Conservation (phyloP, 1,140 invertebrate genomes). For the Halesus radiatus region DNA sequence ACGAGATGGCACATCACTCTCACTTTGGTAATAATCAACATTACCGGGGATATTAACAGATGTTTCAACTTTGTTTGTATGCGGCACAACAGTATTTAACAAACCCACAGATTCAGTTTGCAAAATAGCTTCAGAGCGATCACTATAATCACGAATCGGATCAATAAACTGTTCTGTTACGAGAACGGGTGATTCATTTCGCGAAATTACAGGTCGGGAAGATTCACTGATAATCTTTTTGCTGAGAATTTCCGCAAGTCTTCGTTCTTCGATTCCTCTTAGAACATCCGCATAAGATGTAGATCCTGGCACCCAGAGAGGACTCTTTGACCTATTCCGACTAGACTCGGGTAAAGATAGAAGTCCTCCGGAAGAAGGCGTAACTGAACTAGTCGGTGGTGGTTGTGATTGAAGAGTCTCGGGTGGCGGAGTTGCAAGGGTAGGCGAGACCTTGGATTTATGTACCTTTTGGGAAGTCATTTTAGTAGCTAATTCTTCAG, state of each 20-base stretch:
- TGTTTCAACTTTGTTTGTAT: not conserved
- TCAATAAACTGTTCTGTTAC: slow-evolving; percentile 23
- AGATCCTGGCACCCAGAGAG: slow-evolving; percentile 80
- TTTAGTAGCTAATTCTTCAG: not conserved
- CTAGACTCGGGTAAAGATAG: slow-evolving; percentile 59
- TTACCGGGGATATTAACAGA: not conserved
- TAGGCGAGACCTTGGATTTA: not conserved
- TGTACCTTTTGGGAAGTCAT: slow-evolving; percentile 10
- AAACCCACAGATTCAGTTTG: not conserved
- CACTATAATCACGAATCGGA: slow-evolving; percentile 19
- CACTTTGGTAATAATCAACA: slow-evolving; percentile 4
- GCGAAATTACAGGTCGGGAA: slow-evolving; percentile 39
- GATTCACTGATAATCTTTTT: slow-evolving; percentile 40
- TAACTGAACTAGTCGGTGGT: not conserved
- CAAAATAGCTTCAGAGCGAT: not conserved
- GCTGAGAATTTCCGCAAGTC: slow-evolving; percentile 30
- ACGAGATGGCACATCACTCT: slow-evolving; percentile 23
- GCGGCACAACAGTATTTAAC: not conserved
- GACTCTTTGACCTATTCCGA: slow-evolving; percentile 75
- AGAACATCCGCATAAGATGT: slow-evolving; percentile 85
- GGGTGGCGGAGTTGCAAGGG: slow-evolving; percentile 8
- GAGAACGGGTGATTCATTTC: not conserved
- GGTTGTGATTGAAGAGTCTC: slow-evolving; percentile 18
- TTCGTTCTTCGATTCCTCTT: slow-evolving; percentile 70
- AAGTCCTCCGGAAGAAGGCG: slow-evolving; percentile 49